These are phyloP conservation scores for Sebastes minor DNA, from an alignment of 2,797 vertebrate species.

Conservation along the genomic window DNA sequence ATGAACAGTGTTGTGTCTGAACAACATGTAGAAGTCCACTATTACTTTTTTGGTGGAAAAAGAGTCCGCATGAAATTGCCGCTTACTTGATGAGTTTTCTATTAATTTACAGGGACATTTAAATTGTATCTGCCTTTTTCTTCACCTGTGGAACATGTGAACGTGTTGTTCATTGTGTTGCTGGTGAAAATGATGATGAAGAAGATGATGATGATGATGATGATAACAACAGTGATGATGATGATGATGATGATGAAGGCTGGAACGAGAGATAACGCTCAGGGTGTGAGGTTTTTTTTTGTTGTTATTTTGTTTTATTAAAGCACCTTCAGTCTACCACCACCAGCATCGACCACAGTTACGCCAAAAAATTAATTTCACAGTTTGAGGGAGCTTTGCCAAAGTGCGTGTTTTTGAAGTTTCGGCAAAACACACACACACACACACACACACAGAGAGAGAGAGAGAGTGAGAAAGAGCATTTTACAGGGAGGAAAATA, in stretches of 20 bases:
- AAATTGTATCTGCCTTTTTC: background rate
- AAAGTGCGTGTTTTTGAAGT: constrained; percentile 59
- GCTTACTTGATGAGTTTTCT: background rate
- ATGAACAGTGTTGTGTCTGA: background rate
- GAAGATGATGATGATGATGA: background rate
- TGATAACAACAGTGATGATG: constrained; percentile 11
- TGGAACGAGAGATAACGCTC: constrained; percentile 49
- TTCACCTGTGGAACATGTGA: constrained; percentile 59
- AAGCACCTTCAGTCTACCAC: constrained; percentile 63
- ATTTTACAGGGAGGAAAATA: constrained; percentile 16
- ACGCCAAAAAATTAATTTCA: constrained; percentile 71
- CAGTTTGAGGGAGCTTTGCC: constrained; percentile 66
- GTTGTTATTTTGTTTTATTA: constrained; percentile 54
- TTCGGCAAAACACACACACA: constrained; percentile 22
- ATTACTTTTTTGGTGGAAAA: background rate
- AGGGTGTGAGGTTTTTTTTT: constrained; percentile 64
- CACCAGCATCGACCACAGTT: constrained; percentile 58
- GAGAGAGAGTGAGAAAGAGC: background rate
- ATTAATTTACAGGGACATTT: background rate
- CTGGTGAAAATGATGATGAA: constrained; percentile 26
- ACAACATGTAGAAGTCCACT: background rate
- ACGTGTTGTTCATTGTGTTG: constrained; percentile 17
- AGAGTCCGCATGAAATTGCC: background rate
- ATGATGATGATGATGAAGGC: constrained; percentile 38
- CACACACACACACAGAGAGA: background rate